Evolutionary conservation across 1,140 invertebrate species (phyloP).

Genomic region (Grapholita molesta): DNA sequence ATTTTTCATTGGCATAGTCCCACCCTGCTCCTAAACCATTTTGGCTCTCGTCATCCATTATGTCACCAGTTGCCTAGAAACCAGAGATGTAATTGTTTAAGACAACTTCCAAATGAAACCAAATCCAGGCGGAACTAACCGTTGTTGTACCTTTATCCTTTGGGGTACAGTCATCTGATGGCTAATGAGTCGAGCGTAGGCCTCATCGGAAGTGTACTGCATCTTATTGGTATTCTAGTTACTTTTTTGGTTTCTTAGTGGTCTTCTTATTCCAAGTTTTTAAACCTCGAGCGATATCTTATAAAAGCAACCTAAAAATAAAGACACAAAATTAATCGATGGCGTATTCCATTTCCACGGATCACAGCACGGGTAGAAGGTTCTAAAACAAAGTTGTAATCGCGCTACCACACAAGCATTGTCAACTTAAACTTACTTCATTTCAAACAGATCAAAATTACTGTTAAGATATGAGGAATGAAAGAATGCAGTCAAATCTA

Average conservation of each 20-base stretch:
- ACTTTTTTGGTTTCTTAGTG: background rate
- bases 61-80: constrained; percentile 81
- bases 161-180: constrained; percentile 74
- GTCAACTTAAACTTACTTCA: constrained; percentile 8
- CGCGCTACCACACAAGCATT: background rate
- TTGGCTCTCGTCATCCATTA: constrained; percentile 81
- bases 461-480: background rate
- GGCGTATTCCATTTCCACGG: background rate
- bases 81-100: background rate
- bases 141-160: constrained; percentile 63
- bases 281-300: background rate
- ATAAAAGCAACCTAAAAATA: constrained; percentile 12
- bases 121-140: background rate
- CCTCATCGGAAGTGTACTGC: constrained; percentile 68
- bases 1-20: constrained; percentile 84
- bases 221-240: constrained; percentile 32
- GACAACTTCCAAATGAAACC: background rate
- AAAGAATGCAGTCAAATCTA: background rate
- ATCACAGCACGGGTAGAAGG: background rate
- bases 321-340: background rate
- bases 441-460: background rate
- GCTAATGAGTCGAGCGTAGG: constrained; percentile 69
- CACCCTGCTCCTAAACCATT: constrained; percentile 81
- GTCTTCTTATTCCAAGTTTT: constrained; percentile 25
- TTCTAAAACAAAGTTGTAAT: background rate